Evolutionary conservation across 1,140 invertebrate genomes (phyloP), one percentile per base, ranked within the genome.

Genomic region (Tetragonula clypearis): DNA sequence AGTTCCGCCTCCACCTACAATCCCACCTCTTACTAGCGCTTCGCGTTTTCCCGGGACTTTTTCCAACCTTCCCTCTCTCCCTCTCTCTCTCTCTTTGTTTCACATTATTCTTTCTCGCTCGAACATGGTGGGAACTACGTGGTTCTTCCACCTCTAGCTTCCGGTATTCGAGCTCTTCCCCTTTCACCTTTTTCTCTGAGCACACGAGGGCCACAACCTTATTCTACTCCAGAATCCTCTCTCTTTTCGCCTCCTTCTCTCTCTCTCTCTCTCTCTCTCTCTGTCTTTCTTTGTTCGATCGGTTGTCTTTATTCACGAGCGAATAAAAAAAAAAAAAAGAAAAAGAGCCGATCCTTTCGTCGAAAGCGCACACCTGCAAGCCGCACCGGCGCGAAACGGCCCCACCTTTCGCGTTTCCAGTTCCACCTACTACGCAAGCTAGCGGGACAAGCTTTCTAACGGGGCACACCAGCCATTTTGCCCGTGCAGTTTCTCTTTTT

Each of bases 1-100:
- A 83, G 74, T 60, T 87, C 77, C 84, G 90, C 91, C 91, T 92
- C 92, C 88, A 90, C 92, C 90, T 93, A 90, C 89, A 79, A 89
- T 80, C 92, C 90, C 89, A 90, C 92, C 90, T 93, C 93, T 90
- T 90, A 84, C 75, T 77, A 79, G 8, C 53, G 82, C 79, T 30
- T 55, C 56, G 72, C 73, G 87, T 56, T 89, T 85, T 89, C 85
- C 87, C 83, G 65, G 41, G 68, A 85, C 55, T 74, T 90, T 87
- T 90, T 89, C 78, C 86, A 68, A 68, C 71, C 81, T 77, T 62
- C 76, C 68, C 66, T 35, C 9, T 41, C 11, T 41, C 1, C 11
- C 3, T 21, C 1, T 53, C 53, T 53, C n/a, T 1, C 12, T 11
- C 71, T 8, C 14, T 55, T 30, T 60, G 6, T 19, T 17, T 35